Conservation (phyloP, 1,140 invertebrate genomes). For the Pogonomyrmex barbatus region DNA sequence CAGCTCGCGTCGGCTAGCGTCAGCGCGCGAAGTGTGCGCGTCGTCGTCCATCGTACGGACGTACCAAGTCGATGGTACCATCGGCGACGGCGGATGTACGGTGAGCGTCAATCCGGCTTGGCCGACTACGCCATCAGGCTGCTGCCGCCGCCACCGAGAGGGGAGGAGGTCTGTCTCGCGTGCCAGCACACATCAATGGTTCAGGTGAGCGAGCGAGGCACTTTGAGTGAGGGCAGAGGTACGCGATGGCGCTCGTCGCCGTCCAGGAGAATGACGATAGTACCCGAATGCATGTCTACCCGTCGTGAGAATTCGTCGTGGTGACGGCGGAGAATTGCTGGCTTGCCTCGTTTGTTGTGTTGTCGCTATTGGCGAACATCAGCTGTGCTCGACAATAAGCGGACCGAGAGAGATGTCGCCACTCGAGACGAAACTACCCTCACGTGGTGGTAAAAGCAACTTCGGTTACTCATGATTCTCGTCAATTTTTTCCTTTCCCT, state of each 20-base stretch:
- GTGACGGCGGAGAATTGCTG: background rate
- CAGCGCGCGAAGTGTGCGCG: constrained; percentile 72
- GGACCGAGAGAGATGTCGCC: constrained; percentile 65
- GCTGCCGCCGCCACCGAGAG: constrained; percentile 65
- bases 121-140: constrained; percentile 72
- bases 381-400: constrained; percentile 37
- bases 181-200: constrained; percentile 82
- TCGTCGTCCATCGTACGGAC: constrained; percentile 38
- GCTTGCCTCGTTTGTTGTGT: constrained; percentile 11
- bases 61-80: constrained; percentile 26
- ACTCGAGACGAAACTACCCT: constrained; percentile 31
- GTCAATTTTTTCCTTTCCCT: background rate
- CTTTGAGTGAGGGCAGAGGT: background rate
- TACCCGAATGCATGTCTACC: background rate
- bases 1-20: constrained; percentile 53
- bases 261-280: background rate
- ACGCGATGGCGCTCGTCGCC: background rate
- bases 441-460: constrained; percentile 4
- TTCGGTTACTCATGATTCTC: background rate
- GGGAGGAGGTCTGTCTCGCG: constrained; percentile 72
- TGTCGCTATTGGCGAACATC: constrained; percentile 26
- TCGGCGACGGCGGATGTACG: constrained; percentile 73
- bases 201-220: constrained; percentile 75
- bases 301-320: background rate
- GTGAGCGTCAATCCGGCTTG: constrained; percentile 74